Conservation (phyloP, 2,888 invertebrate genomes). For the Chydorus sphaericus region DNA sequence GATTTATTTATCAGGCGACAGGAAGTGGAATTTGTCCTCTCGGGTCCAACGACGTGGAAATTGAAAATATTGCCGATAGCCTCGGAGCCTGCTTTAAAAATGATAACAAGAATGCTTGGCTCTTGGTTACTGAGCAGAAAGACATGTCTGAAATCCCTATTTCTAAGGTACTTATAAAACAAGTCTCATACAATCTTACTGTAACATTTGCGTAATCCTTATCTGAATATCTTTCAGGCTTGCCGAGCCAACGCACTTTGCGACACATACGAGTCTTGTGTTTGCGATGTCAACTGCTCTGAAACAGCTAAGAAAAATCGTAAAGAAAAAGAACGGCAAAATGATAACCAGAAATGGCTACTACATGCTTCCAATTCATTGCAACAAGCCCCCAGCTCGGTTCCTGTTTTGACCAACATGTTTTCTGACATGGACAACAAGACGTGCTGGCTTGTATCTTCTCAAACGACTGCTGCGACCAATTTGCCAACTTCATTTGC, state of each 20-base stretch:
- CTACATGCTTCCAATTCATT: too few species aligned
- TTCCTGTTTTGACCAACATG: too few species aligned
- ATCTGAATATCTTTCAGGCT: neutral
- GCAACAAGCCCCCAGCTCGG: too few species aligned
- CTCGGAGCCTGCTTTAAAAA: constrained; percentile 1
- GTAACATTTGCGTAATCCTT: neutral
- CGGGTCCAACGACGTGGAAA: neutral
- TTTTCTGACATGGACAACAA: too few species aligned
- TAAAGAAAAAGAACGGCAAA: constrained; percentile 10
- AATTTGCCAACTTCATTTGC: too few species aligned
- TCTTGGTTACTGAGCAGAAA: neutral
- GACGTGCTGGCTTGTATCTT: too few species aligned
- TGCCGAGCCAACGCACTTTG: constrained; percentile 15
- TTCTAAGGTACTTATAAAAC: neutral
- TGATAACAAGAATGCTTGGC: constrained; percentile 11
- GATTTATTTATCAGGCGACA: neutral
- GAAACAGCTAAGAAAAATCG: constrained; percentile 3
- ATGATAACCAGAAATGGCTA: neutral
- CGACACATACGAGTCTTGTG: constrained; percentile 14
- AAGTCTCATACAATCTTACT: too few species aligned
- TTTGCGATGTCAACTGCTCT: constrained; percentile 14
- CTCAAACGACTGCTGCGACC: too few species aligned
- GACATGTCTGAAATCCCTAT: neutral
- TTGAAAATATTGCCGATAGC: constrained; percentile 12
- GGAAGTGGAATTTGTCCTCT: neutral